Base-by-base conservation (phyloP, 2,113 vertebrate genomes). In the Glareola pratincola region DNA sequence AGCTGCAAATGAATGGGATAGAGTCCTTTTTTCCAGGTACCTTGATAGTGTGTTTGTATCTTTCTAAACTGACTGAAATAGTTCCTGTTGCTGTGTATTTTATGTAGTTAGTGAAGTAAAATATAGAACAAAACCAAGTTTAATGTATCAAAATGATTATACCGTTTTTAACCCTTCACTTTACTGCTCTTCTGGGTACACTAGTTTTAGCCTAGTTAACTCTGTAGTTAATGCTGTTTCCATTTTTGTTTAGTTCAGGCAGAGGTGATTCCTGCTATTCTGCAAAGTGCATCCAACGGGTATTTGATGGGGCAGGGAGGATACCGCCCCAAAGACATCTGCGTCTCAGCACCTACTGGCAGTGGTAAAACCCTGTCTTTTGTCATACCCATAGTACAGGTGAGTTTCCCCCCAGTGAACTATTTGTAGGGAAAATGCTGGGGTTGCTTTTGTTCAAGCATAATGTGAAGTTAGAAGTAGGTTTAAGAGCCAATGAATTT, bases 351-450 rank as follows among this genome's bases (percentile, higher is more conserved):
- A 14, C 99, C 99, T 4, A 99, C 99, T 1, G 99, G 99, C 93
- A 99, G 99, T 4, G 99, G 99, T 34, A 99, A 99, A 96, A 99
- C 99, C 0, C 96, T 99, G 85, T 96, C 99, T 2, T 99, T 99
- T 29, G 98, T 99, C 94, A 96, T 99, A 53, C 99, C 99, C 2
- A 97, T 99, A 63, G 96, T 99, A 41, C 99, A 99, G 98, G 99
- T 99, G 85, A 98, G 98, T 36, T 50, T 2, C 14, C 7, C 15
- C 18, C 10, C 16, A 34, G 51, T 2, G 14, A 6, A 4, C 6
- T 4, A 1, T 4, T 51, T 48, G 21, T n/a, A 14, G 36, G 22
- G 19, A 22, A 71, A 12, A 2, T 32, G 20, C 12, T 36, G 17
- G 24, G 12, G 1, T 34, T 83, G 21, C 12, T 88, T 89, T 89